These are phyloP conservation scores for Agonopterix heracliana DNA, from an alignment of 2,888 invertebrate genomes.

Conservation along the genomic window DNA sequence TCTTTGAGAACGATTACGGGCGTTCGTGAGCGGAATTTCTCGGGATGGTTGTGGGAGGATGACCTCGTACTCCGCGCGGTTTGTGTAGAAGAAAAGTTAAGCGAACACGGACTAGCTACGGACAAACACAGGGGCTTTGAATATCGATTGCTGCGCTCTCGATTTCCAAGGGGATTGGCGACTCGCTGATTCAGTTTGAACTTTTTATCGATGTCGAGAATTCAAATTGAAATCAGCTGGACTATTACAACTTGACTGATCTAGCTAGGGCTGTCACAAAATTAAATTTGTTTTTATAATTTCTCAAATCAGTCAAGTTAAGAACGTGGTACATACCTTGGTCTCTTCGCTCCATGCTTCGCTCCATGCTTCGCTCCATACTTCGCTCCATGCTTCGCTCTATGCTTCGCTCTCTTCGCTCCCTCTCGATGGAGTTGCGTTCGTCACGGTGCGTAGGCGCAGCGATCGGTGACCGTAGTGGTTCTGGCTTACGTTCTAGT, in stretches of 20 bases:
- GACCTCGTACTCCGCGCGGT: constrained; percentile 53
- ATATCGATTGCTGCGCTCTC: constrained; percentile 39
- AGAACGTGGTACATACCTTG: constrained; percentile 7
- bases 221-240: too few species aligned
- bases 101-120: constrained; percentile 66
- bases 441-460: constrained; percentile 45
- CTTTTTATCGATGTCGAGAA: constrained; percentile 3
- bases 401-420: constrained; percentile 22
- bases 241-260: too few species aligned
- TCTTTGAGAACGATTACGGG: constrained; percentile 51
- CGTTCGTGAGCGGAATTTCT: constrained; percentile 57
- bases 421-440: constrained; percentile 38
- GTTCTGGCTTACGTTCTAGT: constrained; percentile 63
- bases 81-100: constrained; percentile 40
- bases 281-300: background rate
- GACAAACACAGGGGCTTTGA: constrained; percentile 38
- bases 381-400: constrained; percentile 22
- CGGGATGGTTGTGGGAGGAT: constrained; percentile 52
- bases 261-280: too few species aligned
- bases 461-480: constrained; percentile 62
- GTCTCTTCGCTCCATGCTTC: background rate
- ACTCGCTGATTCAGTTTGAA: constrained; percentile 3
- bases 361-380: background rate
- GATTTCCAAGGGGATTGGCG: constrained; percentile 36
- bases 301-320: constrained; percentile 4